phyloP scores from a whole-genome alignment of 2,797 vertebrate genomes.

The Tarsius wallacei region DNA sequence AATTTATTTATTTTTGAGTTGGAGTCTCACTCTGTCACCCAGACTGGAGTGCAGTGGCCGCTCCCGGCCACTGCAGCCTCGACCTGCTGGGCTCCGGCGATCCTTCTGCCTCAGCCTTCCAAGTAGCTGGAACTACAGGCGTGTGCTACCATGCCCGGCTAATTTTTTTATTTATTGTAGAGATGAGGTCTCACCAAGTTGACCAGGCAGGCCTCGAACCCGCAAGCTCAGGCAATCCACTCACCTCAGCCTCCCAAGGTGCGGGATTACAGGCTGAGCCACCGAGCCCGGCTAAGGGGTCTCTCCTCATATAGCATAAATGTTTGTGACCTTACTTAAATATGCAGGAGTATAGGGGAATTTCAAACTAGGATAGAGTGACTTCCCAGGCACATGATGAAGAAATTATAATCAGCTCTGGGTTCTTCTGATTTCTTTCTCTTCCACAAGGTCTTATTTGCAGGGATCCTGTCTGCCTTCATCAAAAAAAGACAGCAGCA shows the following conservation, averaged over 20 bases:
- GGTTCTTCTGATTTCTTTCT: not conserved
- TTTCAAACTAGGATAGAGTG: not conserved
- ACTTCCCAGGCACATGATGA: not conserved
- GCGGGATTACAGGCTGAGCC: not conserved
- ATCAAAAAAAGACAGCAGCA: slow-evolving; percentile 30
- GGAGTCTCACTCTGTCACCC: not conserved
- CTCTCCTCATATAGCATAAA: too few species aligned
- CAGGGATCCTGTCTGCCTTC: not conserved
- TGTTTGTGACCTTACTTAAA: not conserved
- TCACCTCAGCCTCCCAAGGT: not conserved
- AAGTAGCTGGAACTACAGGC: not conserved
- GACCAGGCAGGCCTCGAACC: not conserved
- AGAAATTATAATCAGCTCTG: not conserved
- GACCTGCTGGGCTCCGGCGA: not conserved
- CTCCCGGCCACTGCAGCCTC: not conserved
- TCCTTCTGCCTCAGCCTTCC: not conserved
- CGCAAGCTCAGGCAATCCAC: not conserved
- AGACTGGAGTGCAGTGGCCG: not conserved
- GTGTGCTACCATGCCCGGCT: not conserved
- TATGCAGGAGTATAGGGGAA: not conserved
- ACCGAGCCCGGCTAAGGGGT: fast-evolving
- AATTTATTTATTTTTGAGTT: not conserved
- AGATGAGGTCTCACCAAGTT: not conserved
- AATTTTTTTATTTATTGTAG: not conserved
- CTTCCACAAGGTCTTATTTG: not conserved